These are phyloP conservation scores for Rhynchonycteris naso DNA, from an alignment of 2,797 vertebrate genomes.

Conservation along the genomic window DNA sequence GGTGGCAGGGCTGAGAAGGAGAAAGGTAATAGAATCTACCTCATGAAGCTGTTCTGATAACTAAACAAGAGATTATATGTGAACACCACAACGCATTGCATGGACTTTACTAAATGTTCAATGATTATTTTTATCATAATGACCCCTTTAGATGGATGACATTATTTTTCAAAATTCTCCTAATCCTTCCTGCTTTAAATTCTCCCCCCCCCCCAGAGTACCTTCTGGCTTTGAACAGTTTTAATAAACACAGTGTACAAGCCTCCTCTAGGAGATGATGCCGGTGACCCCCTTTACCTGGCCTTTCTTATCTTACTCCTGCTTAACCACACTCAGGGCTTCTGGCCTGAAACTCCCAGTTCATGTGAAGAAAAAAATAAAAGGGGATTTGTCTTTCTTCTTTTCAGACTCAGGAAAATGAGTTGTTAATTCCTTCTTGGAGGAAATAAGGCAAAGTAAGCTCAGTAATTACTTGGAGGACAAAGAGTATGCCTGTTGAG, in stretches of 20 bases:
- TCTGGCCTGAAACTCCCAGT: constrained; percentile 14
- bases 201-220: background rate
- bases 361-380: constrained; percentile 28
- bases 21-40: background rate
- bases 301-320: background rate
- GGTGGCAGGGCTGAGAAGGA: too few species aligned
- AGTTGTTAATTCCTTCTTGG: background rate
- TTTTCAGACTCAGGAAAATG: constrained; percentile 38
- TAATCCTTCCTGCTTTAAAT: background rate
- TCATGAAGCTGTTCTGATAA: background rate
- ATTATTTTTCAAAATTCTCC: background rate
- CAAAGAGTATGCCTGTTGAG: background rate
- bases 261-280: background rate
- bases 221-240: background rate
- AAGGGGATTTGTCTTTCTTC: background rate
- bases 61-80: background rate
- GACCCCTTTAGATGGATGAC: background rate
- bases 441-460: constrained; percentile 37
- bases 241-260: background rate
- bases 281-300: background rate
- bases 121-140: background rate
- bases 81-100: background rate
- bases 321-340: background rate
- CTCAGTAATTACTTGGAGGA: background rate
- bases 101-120: background rate